Evolutionary conservation across 2,113 vertebrate species (phyloP).

Genomic region (Heteronetta atricapilla): DNA sequence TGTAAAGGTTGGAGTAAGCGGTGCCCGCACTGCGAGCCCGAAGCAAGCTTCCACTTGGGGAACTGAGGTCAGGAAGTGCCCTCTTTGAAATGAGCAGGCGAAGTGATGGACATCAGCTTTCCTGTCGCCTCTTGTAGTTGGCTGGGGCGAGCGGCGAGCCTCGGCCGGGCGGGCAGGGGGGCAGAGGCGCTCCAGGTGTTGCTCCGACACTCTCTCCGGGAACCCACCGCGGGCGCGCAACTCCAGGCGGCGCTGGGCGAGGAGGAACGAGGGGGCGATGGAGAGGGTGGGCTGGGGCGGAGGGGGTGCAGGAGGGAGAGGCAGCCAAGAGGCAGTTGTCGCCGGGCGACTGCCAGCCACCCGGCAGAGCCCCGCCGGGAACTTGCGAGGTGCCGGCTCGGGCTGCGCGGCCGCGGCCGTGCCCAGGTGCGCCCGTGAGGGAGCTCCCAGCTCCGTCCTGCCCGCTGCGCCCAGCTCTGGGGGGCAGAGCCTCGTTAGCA

Average conservation of each 20-base stretch:
- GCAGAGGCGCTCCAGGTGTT: not conserved
- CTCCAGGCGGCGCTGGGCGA: not conserved
- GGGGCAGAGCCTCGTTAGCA: not conserved
- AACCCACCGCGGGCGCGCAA: not conserved
- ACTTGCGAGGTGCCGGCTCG: not conserved
- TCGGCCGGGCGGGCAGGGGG: not conserved
- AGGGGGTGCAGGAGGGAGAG: not conserved
- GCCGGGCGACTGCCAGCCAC: not conserved
- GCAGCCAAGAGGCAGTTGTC: not conserved
- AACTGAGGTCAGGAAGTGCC: not conserved
- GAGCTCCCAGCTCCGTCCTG: not conserved
- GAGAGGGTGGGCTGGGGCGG: not conserved
- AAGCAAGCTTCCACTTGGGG: not conserved
- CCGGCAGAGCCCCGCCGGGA: not conserved
- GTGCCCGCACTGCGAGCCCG: not conserved
- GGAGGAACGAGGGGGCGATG: not conserved
- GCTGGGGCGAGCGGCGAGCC: not conserved
- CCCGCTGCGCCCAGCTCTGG: not conserved
- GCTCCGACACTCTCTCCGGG: not conserved
- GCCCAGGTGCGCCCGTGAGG: not conserved
- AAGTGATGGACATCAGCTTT: conserved; percentile 22
- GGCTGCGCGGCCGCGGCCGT: not conserved
- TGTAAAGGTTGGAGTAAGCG: not conserved
- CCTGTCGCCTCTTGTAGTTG: not conserved
- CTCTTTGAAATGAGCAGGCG: not conserved